These are phyloP conservation scores for Caenorhabditis sp. DNA, from an alignment of 2,888 invertebrate genomes.

Conservation along the genomic window DNA sequence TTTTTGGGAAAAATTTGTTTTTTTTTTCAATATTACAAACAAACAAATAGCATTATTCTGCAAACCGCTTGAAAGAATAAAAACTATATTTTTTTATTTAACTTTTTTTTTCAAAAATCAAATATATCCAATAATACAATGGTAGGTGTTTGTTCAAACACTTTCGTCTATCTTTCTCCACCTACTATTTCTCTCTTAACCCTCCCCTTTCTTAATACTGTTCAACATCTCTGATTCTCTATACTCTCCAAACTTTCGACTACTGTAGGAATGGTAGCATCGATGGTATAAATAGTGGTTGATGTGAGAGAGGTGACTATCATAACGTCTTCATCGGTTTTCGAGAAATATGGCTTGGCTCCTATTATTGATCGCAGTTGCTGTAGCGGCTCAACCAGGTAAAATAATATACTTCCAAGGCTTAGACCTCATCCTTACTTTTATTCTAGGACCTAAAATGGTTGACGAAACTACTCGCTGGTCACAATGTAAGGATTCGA, in stretches of 20 bases:
- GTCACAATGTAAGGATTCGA: conserved; percentile 63
- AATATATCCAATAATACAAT: conserved; percentile 1
- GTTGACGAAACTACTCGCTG: conserved; percentile 70
- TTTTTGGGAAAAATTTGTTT: neutral
- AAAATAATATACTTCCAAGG: conserved; percentile 5
- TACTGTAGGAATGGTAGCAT: conserved; percentile 35
- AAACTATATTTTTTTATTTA: no score
- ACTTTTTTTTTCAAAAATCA: neutral
- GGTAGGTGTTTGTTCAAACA: conserved; percentile 44
- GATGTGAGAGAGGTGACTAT: conserved; percentile 25
- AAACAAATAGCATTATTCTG: neutral
- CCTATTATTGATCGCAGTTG: conserved; percentile 20
- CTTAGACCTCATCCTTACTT: no score
- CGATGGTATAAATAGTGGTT: conserved; percentile 8
- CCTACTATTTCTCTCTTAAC: conserved; percentile 12
- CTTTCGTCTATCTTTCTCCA: conserved; percentile 8
- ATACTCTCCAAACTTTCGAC: conserved; percentile 18
- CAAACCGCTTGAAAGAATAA: neutral
- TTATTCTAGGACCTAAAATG: conserved; percentile 59
- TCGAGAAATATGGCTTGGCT: conserved; percentile 31
- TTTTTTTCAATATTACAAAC: neutral
- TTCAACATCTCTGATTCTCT: conserved; percentile 21
- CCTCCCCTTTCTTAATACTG: conserved; percentile 17
- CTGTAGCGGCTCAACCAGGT: conserved; percentile 44
- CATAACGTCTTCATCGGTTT: conserved; percentile 16